Evolutionary conservation across 2,797 vertebrate genomes (phyloP).

Genomic region (Valencia hispanica): DNA sequence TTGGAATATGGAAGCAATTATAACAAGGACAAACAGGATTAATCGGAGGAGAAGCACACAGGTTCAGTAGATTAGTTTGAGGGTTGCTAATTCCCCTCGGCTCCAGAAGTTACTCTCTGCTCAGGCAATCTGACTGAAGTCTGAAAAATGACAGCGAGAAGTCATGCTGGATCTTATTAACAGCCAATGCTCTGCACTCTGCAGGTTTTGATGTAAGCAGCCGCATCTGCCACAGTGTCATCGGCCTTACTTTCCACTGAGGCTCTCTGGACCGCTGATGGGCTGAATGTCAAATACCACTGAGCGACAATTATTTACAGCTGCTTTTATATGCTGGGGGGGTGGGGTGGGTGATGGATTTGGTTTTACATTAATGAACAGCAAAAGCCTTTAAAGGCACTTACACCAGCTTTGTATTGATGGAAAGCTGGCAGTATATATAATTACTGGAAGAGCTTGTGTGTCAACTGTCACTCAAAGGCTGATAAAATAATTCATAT

Average conservation of each 20-base stretch:
- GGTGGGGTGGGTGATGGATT: conserved; percentile 58
- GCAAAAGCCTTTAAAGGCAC: conserved; percentile 66
- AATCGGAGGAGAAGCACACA: conserved; percentile 66
- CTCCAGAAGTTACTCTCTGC: conserved; percentile 43
- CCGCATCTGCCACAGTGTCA: conserved; percentile 18
- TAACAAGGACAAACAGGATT: conserved; percentile 79
- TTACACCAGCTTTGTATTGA: conserved; percentile 61
- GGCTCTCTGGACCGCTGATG: conserved; percentile 36
- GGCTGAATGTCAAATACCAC: conserved; percentile 53
- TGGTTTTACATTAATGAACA: conserved; percentile 68
- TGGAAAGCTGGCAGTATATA: conserved; percentile 36
- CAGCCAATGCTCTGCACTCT: conserved; percentile 41
- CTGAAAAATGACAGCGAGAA: conserved; percentile 63
- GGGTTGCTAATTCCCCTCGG: conserved; percentile 73
- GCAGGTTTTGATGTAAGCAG: conserved; percentile 55
- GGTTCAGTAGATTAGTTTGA: conserved; percentile 76
- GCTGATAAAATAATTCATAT: conserved; percentile 59
- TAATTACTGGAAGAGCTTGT: conserved; percentile 48
- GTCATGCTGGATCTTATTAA: conserved; percentile 68
- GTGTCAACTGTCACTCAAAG: conserved; percentile 66
- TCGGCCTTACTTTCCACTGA: conserved; percentile 25
- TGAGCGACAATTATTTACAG: conserved; percentile 71
- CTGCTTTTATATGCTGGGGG: conserved; percentile 46
- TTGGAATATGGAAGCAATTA: conserved; percentile 76
- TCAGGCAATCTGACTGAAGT: conserved; percentile 54